Conservation (phyloP, 2,888 invertebrate species). For the Escarpia spicata region DNA sequence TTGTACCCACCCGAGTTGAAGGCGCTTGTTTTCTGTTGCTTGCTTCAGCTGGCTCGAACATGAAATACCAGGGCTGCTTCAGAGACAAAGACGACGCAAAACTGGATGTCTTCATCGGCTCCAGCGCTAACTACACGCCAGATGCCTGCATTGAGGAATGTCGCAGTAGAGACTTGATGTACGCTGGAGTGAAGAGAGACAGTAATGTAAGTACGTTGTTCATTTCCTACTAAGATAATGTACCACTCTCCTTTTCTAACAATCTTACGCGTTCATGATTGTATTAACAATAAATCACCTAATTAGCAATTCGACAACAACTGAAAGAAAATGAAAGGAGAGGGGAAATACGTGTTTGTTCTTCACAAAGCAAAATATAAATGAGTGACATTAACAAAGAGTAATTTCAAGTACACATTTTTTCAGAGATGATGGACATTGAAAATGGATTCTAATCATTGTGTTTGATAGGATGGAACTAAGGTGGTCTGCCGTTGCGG, state of each 20-base stretch:
- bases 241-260: neutral
- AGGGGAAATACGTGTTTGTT: no score
- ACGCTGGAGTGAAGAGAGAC: neutral
- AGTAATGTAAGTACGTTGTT: neutral
- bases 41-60: neutral
- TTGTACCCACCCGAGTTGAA: neutral
- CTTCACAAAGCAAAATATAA: no score
- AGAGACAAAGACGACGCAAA: neutral
- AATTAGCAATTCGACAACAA: neutral
- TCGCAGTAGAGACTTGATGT: neutral
- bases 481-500: neutral
- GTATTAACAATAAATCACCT: neutral
- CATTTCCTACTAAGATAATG: neutral
- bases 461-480: neutral
- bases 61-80: constrained; percentile 9
- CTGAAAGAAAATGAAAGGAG: neutral
- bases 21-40: neutral
- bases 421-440: neutral
- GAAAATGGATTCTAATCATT: neutral
- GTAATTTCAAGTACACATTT: no score
- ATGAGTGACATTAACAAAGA: no score
- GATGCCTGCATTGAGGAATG: neutral
- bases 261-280: neutral
- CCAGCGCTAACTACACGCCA: neutral
- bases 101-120: neutral